phyloP scores from a whole-genome alignment of 2,113 vertebrate species.

The Dipodomys merriami region DNA sequence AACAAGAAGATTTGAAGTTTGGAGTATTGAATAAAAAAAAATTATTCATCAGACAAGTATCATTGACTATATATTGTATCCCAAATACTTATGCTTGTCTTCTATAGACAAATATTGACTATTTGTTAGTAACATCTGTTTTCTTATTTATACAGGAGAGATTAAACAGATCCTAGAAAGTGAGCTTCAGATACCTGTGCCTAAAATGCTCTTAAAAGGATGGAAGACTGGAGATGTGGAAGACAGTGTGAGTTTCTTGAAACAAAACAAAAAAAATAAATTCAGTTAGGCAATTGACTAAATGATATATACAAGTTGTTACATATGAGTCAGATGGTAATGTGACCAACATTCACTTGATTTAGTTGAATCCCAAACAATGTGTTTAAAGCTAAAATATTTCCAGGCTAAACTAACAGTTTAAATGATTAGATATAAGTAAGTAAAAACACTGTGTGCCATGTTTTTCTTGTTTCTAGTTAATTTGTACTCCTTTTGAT shows the following conservation, averaged over 20 bases:
- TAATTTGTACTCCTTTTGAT: constrained; percentile 47
- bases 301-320: constrained; percentile 24
- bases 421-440: constrained; percentile 25
- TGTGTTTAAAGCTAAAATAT: constrained; percentile 28
- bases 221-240: constrained; percentile 98
- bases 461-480: constrained; percentile 49
- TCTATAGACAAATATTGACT: constrained; percentile 36
- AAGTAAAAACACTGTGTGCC: constrained; percentile 33
- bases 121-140: constrained; percentile 68
- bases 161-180: constrained; percentile 97
- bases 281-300: constrained; percentile 5
- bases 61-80: not conserved
- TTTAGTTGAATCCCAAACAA: constrained; percentile 49
- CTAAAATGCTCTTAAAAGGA: constrained; percentile 99
- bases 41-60: constrained; percentile 28
- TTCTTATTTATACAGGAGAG: constrained; percentile 89
- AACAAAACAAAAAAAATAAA: constrained; percentile 71
- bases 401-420: constrained; percentile 29
- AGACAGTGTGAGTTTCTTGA: constrained; percentile 93
- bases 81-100: constrained; percentile 36
- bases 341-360: constrained; percentile 41
- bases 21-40: not conserved
- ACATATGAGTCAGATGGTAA: constrained; percentile 19
- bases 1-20: constrained; percentile 55
- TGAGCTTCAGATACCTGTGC: constrained; percentile 95